Conservation (phyloP, 1,140 invertebrate species). For the Eumeta japonica region DNA sequence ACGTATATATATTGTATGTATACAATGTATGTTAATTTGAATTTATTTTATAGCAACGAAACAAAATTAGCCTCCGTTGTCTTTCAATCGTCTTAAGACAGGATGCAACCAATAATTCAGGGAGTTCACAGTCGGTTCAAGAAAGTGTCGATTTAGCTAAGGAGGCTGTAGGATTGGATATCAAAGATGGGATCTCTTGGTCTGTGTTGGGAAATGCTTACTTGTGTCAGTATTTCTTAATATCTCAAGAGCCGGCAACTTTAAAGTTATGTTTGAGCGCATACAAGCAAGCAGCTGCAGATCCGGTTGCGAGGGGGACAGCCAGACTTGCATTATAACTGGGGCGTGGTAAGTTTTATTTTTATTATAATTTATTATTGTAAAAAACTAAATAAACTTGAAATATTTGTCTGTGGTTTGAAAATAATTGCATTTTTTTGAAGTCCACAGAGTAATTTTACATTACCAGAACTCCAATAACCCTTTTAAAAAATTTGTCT, state of each 20-base stretch:
- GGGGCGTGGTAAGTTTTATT: slow-evolving; percentile 70
- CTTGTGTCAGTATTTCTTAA: slow-evolving; percentile 76
- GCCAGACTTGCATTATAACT: slow-evolving; percentile 83
- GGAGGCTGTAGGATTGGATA: slow-evolving; percentile 78
- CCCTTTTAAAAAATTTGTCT: slow-evolving; percentile 4
- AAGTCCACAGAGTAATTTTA: no score
- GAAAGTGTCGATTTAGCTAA: slow-evolving; percentile 78
- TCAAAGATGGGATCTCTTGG: slow-evolving; percentile 84
- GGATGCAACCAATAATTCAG: slow-evolving; percentile 53
- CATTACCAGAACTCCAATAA: no score
- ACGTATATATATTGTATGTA: slow-evolving; percentile 4
- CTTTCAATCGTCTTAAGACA: slow-evolving; percentile 83
- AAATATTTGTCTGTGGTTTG: no score
- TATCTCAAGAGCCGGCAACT: slow-evolving; percentile 70
- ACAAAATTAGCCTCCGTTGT: slow-evolving; percentile 77
- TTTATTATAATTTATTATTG: slow-evolving; percentile 7
- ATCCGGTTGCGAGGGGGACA: slow-evolving; percentile 70
- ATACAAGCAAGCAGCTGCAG: slow-evolving; percentile 78
- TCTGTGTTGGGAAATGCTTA: slow-evolving; percentile 83
- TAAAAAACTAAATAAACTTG: no score
- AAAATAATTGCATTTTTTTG: no score
- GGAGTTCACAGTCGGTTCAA: slow-evolving; percentile 63
- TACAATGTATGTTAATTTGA: slow-evolving; percentile 4
- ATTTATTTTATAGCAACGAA: slow-evolving; percentile 64
- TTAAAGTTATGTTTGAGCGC: slow-evolving; percentile 77